Base-by-base conservation (phyloP, 2,113 vertebrate genomes). In the Oryctolagus cuniculus region DNA sequence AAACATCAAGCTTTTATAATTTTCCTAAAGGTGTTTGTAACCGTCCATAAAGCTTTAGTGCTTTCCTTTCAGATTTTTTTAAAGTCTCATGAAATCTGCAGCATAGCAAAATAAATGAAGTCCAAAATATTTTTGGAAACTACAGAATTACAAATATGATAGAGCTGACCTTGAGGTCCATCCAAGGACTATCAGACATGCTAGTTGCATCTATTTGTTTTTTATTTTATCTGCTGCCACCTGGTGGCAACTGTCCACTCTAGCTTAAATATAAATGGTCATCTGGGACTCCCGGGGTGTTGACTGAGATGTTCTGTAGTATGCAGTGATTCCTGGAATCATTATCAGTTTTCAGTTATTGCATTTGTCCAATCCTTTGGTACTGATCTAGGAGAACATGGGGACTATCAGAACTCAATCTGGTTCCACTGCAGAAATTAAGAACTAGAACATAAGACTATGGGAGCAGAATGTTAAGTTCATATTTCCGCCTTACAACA, bases 201-300 rank as follows among this genome's bases (percentile, higher is more conserved):
- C 7, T 3, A 3, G 29, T 3, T 27, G 1, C 13, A 55, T 34
- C 16, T 10, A 22, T 75, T 7, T 58, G 53, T 19, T 95, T 95
- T 36, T 31, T 19, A 64, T 81, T 96, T 70, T 74, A 85, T 95
- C 91, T 97, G 96, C 80, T 44, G 93, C 96, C 96, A 96, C 73
- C 97, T 97, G 93, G 80, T 97, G 97, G 93, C 84, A 73, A 49
- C 0, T 67, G 15, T 70, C 21, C 53, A 81, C 36, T 82, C 12
- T 17, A 61, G 29, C 19, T 79, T 63, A 82, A 49, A 25, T 66
- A 29, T 2, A 83, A 94, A 22, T 4, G 22, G 51, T n/a, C 61
- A 25, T 21, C 77, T 86, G 63, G 64, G 16, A 38, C 44, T 67
- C 5, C 16, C 16, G 4, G 75, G 6, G n/a, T 75, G 17, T 49